Conservation (phyloP, 2,797 vertebrate species). For the Furcifer pardalis region DNA sequence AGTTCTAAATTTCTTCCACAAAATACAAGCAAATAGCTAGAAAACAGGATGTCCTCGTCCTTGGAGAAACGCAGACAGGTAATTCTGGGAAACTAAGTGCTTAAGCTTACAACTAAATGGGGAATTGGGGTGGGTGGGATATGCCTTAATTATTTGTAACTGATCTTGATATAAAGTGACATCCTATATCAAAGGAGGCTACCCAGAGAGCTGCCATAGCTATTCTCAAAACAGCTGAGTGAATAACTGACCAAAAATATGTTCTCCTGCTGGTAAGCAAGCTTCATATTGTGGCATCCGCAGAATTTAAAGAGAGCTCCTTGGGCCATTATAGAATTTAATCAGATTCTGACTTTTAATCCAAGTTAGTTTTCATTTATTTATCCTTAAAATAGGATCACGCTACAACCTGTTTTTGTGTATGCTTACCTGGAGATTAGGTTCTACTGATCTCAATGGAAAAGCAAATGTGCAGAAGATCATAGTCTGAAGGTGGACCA, state of each 20-base stretch:
- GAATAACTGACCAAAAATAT: not conserved
- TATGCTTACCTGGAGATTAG: not conserved
- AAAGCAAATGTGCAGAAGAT: not conserved
- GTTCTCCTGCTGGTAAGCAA: not conserved
- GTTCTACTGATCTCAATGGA: not conserved
- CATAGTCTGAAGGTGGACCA: not conserved
- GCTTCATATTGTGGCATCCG: too few species aligned
- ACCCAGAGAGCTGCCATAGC: too few species aligned
- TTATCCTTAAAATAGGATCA: not conserved
- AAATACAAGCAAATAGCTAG: not conserved
- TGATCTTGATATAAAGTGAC: not conserved
- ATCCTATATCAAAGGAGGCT: not conserved
- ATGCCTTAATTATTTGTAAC: not conserved
- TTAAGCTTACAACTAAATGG: not conserved
- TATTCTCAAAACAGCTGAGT: not conserved
- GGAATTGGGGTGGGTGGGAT: not conserved
- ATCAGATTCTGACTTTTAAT: too few species aligned
- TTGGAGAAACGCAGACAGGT: not conserved
- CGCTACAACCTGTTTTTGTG: not conserved
- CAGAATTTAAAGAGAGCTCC: not conserved
- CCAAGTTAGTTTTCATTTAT: not conserved
- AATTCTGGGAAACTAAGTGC: not conserved
- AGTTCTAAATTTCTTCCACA: not conserved
- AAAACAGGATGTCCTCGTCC: not conserved
- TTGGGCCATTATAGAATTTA: not conserved